phyloP scores from a whole-genome alignment of 23 tunicate species.

The Phallusia fumigata region DNA sequence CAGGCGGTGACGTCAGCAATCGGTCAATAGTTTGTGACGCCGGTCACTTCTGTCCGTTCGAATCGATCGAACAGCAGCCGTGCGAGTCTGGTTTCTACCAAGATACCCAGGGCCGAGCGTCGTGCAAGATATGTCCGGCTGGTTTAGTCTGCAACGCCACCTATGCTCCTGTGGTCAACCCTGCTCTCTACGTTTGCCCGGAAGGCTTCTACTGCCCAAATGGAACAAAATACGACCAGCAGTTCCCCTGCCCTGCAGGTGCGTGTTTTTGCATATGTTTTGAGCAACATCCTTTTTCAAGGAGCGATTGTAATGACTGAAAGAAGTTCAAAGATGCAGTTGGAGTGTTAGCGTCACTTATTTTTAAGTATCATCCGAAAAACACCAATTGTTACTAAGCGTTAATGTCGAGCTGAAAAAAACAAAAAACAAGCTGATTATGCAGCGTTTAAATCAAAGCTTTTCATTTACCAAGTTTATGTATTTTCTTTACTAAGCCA shows the following conservation, averaged over 20 bases:
- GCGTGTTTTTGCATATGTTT: too few species aligned
- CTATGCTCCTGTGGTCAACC: constrained; percentile 52
- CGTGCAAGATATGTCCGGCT: constrained; percentile 73
- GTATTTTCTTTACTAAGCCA: too few species aligned
- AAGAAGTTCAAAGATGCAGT: background rate
- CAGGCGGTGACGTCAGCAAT: constrained; percentile 59
- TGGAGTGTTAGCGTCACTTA: too few species aligned
- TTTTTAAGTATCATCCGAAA: too few species aligned
- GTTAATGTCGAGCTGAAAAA: too few species aligned
- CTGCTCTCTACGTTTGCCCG: constrained; percentile 61
- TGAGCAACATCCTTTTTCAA: too few species aligned
- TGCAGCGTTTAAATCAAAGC: too few species aligned
- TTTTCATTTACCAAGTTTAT: too few species aligned
- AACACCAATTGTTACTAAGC: too few species aligned
- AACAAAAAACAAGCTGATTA: too few species aligned
- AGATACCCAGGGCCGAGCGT: constrained; percentile 21
- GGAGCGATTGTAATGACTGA: background rate
- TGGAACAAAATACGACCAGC: constrained; percentile 66
- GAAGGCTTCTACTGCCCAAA: constrained; percentile 77
- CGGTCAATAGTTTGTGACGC: constrained; percentile 52
- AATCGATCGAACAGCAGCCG: constrained; percentile 29
- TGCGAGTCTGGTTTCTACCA: constrained; percentile 90
- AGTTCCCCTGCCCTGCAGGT: constrained; percentile 82
- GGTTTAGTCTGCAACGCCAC: constrained; percentile 85
- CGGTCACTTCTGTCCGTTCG: constrained; percentile 67